These are phyloP conservation scores for Drosophila micromelanica DNA, from an alignment of 1,140 invertebrate species.

Conservation along the genomic window DNA sequence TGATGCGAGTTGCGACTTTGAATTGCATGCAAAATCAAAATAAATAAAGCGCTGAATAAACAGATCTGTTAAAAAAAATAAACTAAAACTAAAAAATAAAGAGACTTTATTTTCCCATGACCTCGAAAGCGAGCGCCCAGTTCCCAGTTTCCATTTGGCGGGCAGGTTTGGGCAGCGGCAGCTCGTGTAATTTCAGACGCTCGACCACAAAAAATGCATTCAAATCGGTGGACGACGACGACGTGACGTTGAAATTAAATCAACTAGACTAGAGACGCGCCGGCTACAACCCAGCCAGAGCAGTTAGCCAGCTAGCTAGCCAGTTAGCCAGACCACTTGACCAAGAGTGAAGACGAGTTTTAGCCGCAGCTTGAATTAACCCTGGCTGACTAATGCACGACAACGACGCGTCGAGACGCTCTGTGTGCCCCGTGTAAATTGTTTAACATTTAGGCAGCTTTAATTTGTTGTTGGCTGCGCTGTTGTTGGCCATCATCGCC, in stretches of 20 bases:
- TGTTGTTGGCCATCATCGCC: constrained; percentile 55
- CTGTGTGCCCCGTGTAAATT: constrained; percentile 64
- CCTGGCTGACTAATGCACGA: constrained; percentile 65
- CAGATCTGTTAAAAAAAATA: not conserved
- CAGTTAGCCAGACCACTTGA: constrained; percentile 30
- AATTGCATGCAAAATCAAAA: constrained; percentile 57
- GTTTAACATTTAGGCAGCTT: constrained; percentile 79
- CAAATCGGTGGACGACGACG: constrained; percentile 61
- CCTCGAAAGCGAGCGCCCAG: constrained; percentile 58
- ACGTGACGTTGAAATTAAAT: constrained; percentile 83
- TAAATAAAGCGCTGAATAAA: constrained; percentile 55
- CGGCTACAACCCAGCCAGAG: constrained; percentile 17
- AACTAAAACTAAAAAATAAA: constrained; percentile 3
- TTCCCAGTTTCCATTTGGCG: constrained; percentile 37
- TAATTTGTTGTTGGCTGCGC: constrained; percentile 50
- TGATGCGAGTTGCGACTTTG: constrained; percentile 5
- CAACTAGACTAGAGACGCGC: constrained; percentile 74
- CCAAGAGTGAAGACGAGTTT: constrained; percentile 48
- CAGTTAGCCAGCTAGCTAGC: constrained; percentile 20
- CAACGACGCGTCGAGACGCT: constrained; percentile 17
- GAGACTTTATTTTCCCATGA: constrained; percentile 72
- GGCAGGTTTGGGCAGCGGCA: constrained; percentile 23
- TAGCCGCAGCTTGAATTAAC: constrained; percentile 41
- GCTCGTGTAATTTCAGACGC: constrained; percentile 58
- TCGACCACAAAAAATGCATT: constrained; percentile 54